Evolutionary conservation across 92 coral and sea anemone genomes (phyloP), one percentile per base, ranked within the genome.

Genomic region (Virgularia gustaviana): DNA sequence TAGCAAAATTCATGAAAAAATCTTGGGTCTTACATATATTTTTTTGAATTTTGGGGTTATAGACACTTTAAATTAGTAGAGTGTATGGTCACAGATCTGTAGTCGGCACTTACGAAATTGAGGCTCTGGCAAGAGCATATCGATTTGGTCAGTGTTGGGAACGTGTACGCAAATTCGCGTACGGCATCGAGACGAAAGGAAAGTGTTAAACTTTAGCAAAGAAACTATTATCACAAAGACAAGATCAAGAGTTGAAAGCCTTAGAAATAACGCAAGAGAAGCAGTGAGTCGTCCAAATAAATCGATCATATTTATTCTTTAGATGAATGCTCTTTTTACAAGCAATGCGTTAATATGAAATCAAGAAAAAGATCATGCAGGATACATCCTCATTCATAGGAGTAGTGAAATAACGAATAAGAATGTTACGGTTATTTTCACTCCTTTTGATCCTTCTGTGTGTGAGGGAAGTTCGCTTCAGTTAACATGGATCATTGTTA

Each of bases 91-190:
- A n/a, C 47, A 9, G 47, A 41, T 41, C 9, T 9, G 9, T 9
- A 9, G n/a, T 41, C 47, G n/a, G 9, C 47, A 41, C 47, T 41
- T n/a, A 29, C 28, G 63, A 56, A 57, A 49, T 44, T 79, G 35
- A 28, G 70, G 2, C 70, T 79, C 18, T 79, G 78, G 78, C 52
- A 79, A 38, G 70, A 70, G 28, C 59, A 79, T 47, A 79, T 79
- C 34, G 78, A 79, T 57, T 13, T 29, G 30, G 77, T 79, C 11
- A 41, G 33, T 49, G 60, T 54, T 65, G 75, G 82, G 22, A 45
- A 63, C 57, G 81, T 72, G 31, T 77, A 77, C 54, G 31, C 52
- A 77, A 38, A 33, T 49, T 12, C 38, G 82, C 44, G 82, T 77
- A 61, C 60, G 66, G 23, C 24, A 35, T 16, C 61, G 57, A 34